Evolutionary conservation across 2,888 invertebrate species (phyloP), one percentile per base, ranked within the genome.

Genomic region (Malthinus flaveolus): DNA sequence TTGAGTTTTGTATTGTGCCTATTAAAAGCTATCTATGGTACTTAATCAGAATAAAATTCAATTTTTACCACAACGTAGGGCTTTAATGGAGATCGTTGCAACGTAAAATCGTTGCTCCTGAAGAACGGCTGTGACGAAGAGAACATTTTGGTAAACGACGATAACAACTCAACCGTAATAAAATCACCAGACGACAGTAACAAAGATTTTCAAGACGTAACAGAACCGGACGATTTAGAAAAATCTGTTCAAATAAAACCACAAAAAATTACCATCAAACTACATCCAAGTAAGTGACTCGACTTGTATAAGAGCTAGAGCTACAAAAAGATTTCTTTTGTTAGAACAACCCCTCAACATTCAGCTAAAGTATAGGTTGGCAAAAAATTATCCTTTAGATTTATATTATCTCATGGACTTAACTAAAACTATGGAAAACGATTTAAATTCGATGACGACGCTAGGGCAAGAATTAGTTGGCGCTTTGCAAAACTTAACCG

Each of bases 361-460:
- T 39, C 80, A 83, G 62, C 82, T 91, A 64, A 79, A 82, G n/a
- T 91, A 87, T 71, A 82, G 88, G 49, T 88, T 91, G 49, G 92
- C 93, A 7, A 86, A 87, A 75, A 91, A 96, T 75, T 93, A 94
- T 72, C 89, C 89, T 6, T 82, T 96, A 37, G 95, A 95, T 75
- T 80, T 95, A 37, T 96, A 95, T 78, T 93, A 92, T 71, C 80
- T 96, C 66, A 94, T 95, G 91, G 95, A 95, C 75, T 81, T 95
- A 56, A 94, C 95, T 1, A 88, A 89, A 81, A 92, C 94, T 1
- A 95, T 95, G 96, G 84, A 84, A 71, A 90, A 92, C 66, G 93
- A 95, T 76, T 89, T 93, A 72, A 84, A 88, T 59, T 92, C 91
- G 1, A 77, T 95, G 49, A 88, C 89, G 1, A 83, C 83, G 8